Evolutionary conservation across 2,113 vertebrate genomes (phyloP).

Genomic region (Azemiops feae): DNA sequence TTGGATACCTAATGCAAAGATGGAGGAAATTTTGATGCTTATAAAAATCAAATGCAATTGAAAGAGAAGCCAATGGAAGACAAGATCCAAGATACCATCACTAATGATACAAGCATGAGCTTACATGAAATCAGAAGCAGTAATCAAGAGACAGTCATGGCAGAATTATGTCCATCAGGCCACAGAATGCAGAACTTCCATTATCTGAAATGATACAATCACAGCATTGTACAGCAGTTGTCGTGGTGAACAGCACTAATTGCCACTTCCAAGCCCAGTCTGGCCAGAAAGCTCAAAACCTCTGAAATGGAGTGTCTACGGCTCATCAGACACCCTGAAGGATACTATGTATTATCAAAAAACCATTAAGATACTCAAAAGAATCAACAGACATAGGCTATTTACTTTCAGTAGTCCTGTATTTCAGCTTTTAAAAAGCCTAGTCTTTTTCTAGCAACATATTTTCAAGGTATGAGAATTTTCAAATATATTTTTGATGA

Average conservation of each 20-base stretch:
- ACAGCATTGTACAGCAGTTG: not conserved
- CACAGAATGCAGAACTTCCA: not conserved
- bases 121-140: not conserved
- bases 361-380: not conserved
- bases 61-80: not conserved
- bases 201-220: not conserved
- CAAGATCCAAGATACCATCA: not conserved
- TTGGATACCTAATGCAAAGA: not conserved
- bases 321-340: not conserved
- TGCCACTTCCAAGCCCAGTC: not conserved
- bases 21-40: not conserved
- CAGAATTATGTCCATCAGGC: not conserved
- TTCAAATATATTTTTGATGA: not conserved
- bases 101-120: not conserved
- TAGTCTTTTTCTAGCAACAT: not conserved
- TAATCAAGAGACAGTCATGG: not conserved
- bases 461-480: not conserved
- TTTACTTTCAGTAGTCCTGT: not conserved
- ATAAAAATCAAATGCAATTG: not conserved
- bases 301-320: not conserved
- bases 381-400: not conserved
- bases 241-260: not conserved
- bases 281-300: not conserved
- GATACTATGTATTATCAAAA: not conserved
- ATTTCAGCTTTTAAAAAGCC: not conserved